phyloP scores from a whole-genome alignment of 2,888 invertebrate species.

The Acholoe squamosa region DNA sequence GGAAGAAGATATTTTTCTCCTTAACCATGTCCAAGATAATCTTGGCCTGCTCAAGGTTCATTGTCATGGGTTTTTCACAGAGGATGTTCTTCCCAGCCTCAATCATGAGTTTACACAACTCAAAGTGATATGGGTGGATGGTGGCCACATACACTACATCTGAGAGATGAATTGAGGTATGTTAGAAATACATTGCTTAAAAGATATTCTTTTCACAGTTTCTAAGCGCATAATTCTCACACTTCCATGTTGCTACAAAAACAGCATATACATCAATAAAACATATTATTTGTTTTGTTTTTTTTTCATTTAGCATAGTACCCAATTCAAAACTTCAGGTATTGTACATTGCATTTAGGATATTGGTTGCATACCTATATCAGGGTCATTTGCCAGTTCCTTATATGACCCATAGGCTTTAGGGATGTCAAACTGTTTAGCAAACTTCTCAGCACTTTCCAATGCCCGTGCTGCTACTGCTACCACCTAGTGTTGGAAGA shows the following conservation, averaged over 20 bases:
- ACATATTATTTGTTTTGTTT: too few species aligned
- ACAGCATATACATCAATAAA: too few species aligned
- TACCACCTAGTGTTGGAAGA: conserved; percentile 67
- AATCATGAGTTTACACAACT: conserved; percentile 89
- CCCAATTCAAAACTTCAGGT: too few species aligned
- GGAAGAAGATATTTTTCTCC: conserved; percentile 87
- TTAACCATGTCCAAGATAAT: conserved; percentile 88
- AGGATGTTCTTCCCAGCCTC: conserved; percentile 93
- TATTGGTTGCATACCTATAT: too few species aligned
- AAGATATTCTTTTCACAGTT: too few species aligned
- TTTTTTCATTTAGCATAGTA: too few species aligned
- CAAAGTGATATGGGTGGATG: conserved; percentile 89
- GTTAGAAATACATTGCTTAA: too few species aligned
- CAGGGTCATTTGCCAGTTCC: conserved; percentile 89
- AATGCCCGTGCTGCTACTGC: conserved; percentile 90
- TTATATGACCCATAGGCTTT: conserved; percentile 90
- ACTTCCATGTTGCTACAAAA: too few species aligned
- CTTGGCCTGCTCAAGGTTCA: conserved; percentile 90
- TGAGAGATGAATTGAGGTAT: too few species aligned
- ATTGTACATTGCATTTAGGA: too few species aligned
- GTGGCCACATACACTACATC: conserved; percentile 92
- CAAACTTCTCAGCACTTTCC: conserved; percentile 90
- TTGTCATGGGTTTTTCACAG: conserved; percentile 94
- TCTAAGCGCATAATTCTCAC: too few species aligned
- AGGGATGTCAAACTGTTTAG: conserved; percentile 89